Conservation (phyloP, 2,888 invertebrate species). For the Spodoptera littoralis region DNA sequence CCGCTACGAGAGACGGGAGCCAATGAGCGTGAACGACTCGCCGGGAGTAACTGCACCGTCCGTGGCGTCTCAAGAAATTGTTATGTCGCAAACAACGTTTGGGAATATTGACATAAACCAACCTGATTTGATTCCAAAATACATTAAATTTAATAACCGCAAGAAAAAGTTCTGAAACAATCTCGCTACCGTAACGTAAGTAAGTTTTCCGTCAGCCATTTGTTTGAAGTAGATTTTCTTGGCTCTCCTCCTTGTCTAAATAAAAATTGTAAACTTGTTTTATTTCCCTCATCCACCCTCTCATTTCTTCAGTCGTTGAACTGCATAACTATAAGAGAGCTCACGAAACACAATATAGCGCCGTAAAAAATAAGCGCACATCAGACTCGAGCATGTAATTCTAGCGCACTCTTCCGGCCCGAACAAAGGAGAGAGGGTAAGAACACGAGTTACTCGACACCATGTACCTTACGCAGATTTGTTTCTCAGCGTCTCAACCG, state of each 20-base stretch:
- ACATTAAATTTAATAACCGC: slow-evolving; percentile 21
- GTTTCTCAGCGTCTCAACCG: slow-evolving; percentile 80
- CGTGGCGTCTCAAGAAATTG: slow-evolving; percentile 62
- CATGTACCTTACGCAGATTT: slow-evolving; percentile 88
- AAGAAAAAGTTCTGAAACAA: slow-evolving; percentile 6
- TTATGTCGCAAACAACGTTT: slow-evolving; percentile 63
- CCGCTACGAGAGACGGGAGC: slow-evolving; percentile 72
- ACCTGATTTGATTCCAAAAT: slow-evolving; percentile 19
- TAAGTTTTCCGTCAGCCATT: slow-evolving; percentile 42
- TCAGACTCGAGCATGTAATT: slow-evolving; percentile 89
- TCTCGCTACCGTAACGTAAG: slow-evolving; percentile 17
- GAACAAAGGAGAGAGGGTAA: slow-evolving; percentile 89
- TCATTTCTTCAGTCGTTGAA: slow-evolving; percentile 86
- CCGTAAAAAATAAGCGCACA: slow-evolving; percentile 89
- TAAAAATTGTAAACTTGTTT: slow-evolving; percentile 81
- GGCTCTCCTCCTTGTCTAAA: slow-evolving; percentile 66
- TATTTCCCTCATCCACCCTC: slow-evolving; percentile 80
- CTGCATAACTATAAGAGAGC: slow-evolving; percentile 84
- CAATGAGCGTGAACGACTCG: slow-evolving; percentile 66
- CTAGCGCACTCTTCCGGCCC: slow-evolving; percentile 89
- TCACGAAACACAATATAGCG: slow-evolving; percentile 86
- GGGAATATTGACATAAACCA: slow-evolving; percentile 50
- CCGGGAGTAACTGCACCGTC: slow-evolving; percentile 58
- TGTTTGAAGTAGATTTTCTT: slow-evolving; percentile 52
- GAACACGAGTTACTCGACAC: slow-evolving; percentile 89